A percentile compares a stretch with the other conserved stretches of the same genome.
These are phyloP conservation scores for Brotula barbata DNA, from an alignment of 2,797 vertebrate species.

Conservation along the genomic window DNA sequence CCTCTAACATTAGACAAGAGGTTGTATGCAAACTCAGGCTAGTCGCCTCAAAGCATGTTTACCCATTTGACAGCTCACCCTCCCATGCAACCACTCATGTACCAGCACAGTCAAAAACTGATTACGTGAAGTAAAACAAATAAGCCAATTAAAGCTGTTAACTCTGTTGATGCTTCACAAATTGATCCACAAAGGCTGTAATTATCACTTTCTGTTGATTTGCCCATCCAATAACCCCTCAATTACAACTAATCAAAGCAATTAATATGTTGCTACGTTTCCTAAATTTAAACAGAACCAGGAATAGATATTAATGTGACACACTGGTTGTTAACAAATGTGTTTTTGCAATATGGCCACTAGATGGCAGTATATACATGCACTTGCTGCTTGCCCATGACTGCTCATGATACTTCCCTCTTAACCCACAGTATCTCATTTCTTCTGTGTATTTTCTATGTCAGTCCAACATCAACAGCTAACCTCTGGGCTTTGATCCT, in stretches of 20 bases:
- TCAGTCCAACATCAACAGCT: background rate
- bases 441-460: background rate
- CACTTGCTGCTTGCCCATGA: background rate
- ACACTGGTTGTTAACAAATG: slow-evolving; percentile 10
- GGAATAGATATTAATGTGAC: background rate
- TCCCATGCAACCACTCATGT: slow-evolving; percentile 29
- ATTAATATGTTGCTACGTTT: slow-evolving; percentile 70
- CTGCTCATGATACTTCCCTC: background rate
- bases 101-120: slow-evolving; percentile 43
- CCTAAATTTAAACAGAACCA: slow-evolving; percentile 50
- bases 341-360: slow-evolving; percentile 38
- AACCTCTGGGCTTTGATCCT: background rate
- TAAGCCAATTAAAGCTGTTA: slow-evolving; percentile 30
- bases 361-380: slow-evolving; percentile 69
- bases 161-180: slow-evolving; percentile 33
- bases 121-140: slow-evolving; percentile 55
- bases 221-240: slow-evolving; percentile 45
- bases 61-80: too few relatives aligned
- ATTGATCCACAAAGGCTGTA: slow-evolving; percentile 52
- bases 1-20: slow-evolving; percentile 27
- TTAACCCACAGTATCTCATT: background rate
- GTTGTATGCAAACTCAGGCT: slow-evolving; percentile 34
- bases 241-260: slow-evolving; percentile 66
- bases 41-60: too few relatives aligned
- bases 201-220: slow-evolving; percentile 61